A percentile compares a stretch with the other conserved stretches of the same genome.
These are phyloP conservation scores for Thripadectes ignobilis DNA, from an alignment of 2,797 vertebrate species.

Conservation along the genomic window DNA sequence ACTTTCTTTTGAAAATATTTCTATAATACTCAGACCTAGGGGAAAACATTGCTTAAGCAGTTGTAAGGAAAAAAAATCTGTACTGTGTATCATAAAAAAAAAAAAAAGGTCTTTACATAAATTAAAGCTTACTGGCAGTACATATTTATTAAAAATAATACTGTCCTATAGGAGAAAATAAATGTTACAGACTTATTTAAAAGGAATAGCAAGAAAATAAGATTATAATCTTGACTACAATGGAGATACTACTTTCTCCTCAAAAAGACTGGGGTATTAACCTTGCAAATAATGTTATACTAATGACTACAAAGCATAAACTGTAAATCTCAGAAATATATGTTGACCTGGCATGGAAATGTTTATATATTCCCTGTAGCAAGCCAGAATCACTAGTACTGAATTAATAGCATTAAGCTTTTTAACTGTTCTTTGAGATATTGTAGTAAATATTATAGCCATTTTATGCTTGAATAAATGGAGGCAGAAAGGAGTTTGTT, in stretches of 20 bases:
- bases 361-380: not conserved
- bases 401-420: not conserved
- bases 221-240: not conserved
- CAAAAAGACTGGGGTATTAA: not conserved
- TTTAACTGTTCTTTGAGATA: slow-evolving; percentile 13
- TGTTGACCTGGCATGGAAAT: not conserved
- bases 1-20: not conserved
- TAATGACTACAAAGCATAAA: not conserved
- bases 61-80: not conserved
- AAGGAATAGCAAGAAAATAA: not conserved
- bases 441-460: not conserved
- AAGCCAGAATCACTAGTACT: not conserved
- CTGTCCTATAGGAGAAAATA: not conserved
- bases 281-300: not conserved
- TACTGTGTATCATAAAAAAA: not conserved
- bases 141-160: not conserved
- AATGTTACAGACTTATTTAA: not conserved
- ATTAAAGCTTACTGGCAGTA: not conserved
- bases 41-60: not conserved
- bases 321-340: not conserved
- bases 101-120: not conserved
- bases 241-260: not conserved
- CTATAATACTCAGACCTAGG: not conserved
- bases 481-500: not conserved
- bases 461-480: slow-evolving; percentile 21